Conservation (phyloP, 1,140 invertebrate species). For the Euwallacea fornicatus region DNA sequence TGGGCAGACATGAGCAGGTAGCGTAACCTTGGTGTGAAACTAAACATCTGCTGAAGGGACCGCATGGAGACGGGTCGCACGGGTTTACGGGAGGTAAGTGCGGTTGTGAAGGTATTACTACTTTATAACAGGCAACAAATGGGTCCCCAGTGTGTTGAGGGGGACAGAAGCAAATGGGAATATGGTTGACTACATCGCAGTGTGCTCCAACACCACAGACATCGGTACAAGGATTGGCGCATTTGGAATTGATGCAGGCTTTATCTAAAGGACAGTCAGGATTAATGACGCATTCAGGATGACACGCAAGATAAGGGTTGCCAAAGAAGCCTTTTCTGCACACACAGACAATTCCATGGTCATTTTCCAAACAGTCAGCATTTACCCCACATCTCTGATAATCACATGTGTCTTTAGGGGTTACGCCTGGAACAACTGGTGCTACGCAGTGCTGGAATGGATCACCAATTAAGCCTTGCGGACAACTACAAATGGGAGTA, state of each 20-base stretch:
- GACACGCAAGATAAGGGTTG: constrained; percentile 73
- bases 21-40: constrained; percentile 70
- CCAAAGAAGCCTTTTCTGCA: constrained; percentile 70
- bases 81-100: constrained; percentile 55
- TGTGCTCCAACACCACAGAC: constrained; percentile 76
- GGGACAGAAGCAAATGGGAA: constrained; percentile 77
- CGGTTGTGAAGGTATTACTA: constrained; percentile 55
- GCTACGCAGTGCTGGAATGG: constrained; percentile 75
- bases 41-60: constrained; percentile 75
- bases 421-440: constrained; percentile 53
- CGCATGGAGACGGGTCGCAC: constrained; percentile 76
- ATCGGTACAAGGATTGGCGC: constrained; percentile 74
- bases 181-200: constrained; percentile 76
- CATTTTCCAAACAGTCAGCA: constrained; percentile 66
- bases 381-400: constrained; percentile 71
- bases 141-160: constrained; percentile 75
- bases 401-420: constrained; percentile 66
- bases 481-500: constrained; percentile 76
- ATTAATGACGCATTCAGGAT: constrained; percentile 78
- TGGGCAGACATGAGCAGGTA: constrained; percentile 77
- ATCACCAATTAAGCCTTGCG: constrained; percentile 73
- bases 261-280: constrained; percentile 69
- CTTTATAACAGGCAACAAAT: constrained; percentile 69
- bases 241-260: constrained; percentile 79
- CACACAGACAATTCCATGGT: constrained; percentile 62